Evolutionary conservation across 2,797 vertebrate species (phyloP).

Genomic region (Alca torda): DNA sequence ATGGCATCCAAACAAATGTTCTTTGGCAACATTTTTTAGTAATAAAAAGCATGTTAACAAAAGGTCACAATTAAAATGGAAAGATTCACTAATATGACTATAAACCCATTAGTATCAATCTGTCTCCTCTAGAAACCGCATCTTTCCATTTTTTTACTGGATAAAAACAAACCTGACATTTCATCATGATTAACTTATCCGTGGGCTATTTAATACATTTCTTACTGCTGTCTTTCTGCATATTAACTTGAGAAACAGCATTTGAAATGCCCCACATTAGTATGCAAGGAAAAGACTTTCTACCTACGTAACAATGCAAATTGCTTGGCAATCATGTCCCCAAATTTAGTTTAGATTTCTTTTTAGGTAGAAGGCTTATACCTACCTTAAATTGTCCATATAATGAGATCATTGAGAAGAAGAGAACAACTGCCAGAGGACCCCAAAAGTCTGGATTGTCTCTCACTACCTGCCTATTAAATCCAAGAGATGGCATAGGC

Average conservation of each 20-base stretch:
- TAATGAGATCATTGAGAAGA: slow-evolving; percentile 99
- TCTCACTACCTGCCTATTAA: slow-evolving; percentile 96
- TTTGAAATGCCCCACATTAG: not conserved
- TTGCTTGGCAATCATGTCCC: not conserved
- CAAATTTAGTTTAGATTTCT: slow-evolving; percentile 8
- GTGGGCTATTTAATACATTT: not conserved
- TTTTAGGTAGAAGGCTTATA: slow-evolving; percentile 29
- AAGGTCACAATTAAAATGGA: not conserved
- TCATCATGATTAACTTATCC: not conserved
- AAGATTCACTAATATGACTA: not conserved
- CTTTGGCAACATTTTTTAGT: not conserved
- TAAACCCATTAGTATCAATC: not conserved
- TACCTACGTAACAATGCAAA: not conserved
- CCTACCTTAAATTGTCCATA: slow-evolving; percentile 98
- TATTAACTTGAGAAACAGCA: not conserved
- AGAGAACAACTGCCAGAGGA: slow-evolving; percentile 92
- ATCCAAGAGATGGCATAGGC: slow-evolving; percentile 98
- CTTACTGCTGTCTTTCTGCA: not conserved
- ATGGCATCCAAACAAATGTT: not conserved
- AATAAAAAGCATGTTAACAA: not conserved
- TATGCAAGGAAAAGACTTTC: not conserved
- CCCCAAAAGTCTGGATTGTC: slow-evolving; percentile 99
- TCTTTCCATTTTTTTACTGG: slow-evolving; percentile 8
- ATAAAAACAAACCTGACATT: slow-evolving; percentile 38
- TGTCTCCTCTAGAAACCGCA: slow-evolving; percentile 17